Base-by-base conservation (phyloP, 64 coral and sea anemone species). In the Pachyseris speciosa region DNA sequence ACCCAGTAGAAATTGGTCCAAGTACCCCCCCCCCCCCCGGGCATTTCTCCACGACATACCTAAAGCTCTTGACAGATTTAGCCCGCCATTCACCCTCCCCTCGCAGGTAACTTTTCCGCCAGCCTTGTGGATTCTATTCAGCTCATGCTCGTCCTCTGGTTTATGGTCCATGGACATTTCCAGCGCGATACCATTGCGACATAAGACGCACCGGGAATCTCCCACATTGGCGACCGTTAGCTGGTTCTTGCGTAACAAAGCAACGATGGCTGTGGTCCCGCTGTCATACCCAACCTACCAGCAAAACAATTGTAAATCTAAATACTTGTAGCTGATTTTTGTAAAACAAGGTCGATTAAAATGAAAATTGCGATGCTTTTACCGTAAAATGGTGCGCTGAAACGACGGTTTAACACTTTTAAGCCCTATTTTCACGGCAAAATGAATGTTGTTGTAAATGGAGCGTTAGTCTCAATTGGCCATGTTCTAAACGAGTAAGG, bases 91-190 rank as follows among this genome's bases (percentile, higher is more conserved):
- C 7, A 99, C 96, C 83, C 96, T 78, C 26, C 96, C 96, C 77
- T 99, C 96, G 24, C 84, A 52, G 0, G 96, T 99, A 32, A 99
- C 96, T 58, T 95, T 95, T 40, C 96, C 96, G n/a, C 96, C 96
- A 59, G 96, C 96, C 84, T 99, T 99, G 47, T 99, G 58, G 70
- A 99, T 99, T 81, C 97, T 92, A 40, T 59, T 93, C 9, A 99
- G 86, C 77, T 99, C 97, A 37, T 99, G 92, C 22, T 89, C 86
- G 87, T 99, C 97, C 16, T 99, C 97, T 2, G 97, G 97, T 58
- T 99, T 99, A 32, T 99, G 97, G 76, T 99, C 97, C 42, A 90
- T 45, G 6, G 97, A 99, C 97, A 99, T 99, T 44, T 99, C 97
- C 0, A 99, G 53, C 0, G 93, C 97, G 25, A 95, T 89, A 48